Evolutionary conservation across 2,797 vertebrate species (phyloP).

Genomic region (Chelmon rostratus): DNA sequence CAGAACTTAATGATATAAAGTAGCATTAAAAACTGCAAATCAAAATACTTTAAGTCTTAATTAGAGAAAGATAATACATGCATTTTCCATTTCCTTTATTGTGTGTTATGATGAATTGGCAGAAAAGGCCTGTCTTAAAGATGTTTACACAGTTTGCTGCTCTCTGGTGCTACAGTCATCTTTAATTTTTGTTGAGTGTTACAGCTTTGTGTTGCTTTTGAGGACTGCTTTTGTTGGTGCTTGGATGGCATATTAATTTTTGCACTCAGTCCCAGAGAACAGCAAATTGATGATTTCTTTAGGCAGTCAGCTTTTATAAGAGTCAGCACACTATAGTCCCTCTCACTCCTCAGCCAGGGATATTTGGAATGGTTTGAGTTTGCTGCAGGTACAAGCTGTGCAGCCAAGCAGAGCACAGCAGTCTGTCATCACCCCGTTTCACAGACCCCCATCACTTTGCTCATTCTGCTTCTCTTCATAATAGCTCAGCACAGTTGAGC

Average conservation of each 20-base stretch:
- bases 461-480: slow-evolving; percentile 58
- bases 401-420: slow-evolving; percentile 73
- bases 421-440: slow-evolving; percentile 65
- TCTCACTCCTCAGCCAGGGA: slow-evolving; percentile 51
- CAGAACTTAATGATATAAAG: neutral
- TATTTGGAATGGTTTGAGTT: slow-evolving; percentile 67
- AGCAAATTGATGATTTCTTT: slow-evolving; percentile 68
- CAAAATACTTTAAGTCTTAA: slow-evolving; percentile 13
- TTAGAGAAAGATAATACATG: neutral
- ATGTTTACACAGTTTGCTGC: slow-evolving; percentile 24
- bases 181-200: slow-evolving; percentile 24
- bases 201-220: slow-evolving; percentile 29
- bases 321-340: slow-evolving; percentile 60
- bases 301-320: slow-evolving; percentile 51
- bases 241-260: slow-evolving; percentile 48
- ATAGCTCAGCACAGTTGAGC: slow-evolving; percentile 46
- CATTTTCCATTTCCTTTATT: slow-evolving; percentile 6
- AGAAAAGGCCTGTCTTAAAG: slow-evolving; percentile 34
- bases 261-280: slow-evolving; percentile 33
- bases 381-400: slow-evolving; percentile 75
- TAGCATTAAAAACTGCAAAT: neutral
- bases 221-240: slow-evolving; percentile 35
- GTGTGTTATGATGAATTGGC: slow-evolving; percentile 37
- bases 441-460: slow-evolving; percentile 56
- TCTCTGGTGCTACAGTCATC: slow-evolving; percentile 23